Base-by-base conservation (phyloP, 30 jellyfish, hydroid and myxozoan species). In the Chrysaora quinquecirrha region DNA sequence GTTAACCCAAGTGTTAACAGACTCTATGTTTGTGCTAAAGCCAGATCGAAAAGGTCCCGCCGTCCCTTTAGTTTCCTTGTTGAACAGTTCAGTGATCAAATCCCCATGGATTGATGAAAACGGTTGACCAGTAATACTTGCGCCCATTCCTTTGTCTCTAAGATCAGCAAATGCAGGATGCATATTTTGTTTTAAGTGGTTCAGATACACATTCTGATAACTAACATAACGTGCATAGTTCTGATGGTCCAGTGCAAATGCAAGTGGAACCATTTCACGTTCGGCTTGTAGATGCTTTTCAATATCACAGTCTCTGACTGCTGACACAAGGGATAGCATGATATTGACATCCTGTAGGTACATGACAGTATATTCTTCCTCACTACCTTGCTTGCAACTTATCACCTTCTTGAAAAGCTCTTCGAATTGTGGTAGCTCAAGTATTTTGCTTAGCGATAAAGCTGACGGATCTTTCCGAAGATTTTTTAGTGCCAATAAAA, bases 81-180 rank as follows among this genome's bases (percentile, higher is more conserved):
- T 38, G 14, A 38, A 38, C 6, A 38, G 54, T 38, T 38, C 54
- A 38, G 54, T 38, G 54, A 38, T 38, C 11, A 38, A 38, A 38
- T 38, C 54, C 14, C 54, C 54, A 38, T 38, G 54, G 54, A 38
- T 38, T 38, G 54, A 38, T 38, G 54, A 38, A 38, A 38, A 38
- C 54, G 14, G 54, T 38, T 38, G 54, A 14, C 54, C 54, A 38
- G 54, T 38, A 38, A 38, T 38, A 38, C 54, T 38, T 38, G 54
- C 54, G 14, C 54, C n/a, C 54, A 38, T 38, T 38, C 54, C 54
- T 38, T 38, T 38, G 54, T 38, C 54, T 38, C 54, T 38, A 6
- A 38, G 54, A 38, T 38, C 54, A 38, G 54, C 54, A 38, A 38
- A 38, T 38, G 54, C 54, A 38, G 54, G 54, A 38, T 38, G 54